These are phyloP conservation scores for Cuculus canorus DNA, from an alignment of 2,797 vertebrate genomes.

Conservation along the genomic window DNA sequence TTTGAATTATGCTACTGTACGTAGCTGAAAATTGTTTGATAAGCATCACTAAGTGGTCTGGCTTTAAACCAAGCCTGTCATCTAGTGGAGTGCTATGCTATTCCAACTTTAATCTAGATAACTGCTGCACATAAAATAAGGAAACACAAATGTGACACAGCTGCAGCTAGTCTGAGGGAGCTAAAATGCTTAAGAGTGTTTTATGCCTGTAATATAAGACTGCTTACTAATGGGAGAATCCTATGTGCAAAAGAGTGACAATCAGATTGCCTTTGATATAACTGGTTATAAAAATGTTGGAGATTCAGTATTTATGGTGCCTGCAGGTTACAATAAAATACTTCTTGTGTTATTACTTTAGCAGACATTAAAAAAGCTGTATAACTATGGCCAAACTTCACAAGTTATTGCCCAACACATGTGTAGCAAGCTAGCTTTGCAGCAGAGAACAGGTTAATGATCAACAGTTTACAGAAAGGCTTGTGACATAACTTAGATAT, in stretches of 20 bases:
- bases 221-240: conserved; percentile 68
- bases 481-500: conserved; percentile 23
- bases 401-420: not conserved
- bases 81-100: conserved; percentile 73
- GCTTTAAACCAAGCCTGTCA: conserved; percentile 77
- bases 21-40: conserved; percentile 65
- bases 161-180: conserved; percentile 64
- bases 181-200: conserved; percentile 75
- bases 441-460: conserved; percentile 7
- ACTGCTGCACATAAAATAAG: conserved; percentile 70
- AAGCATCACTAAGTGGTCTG: conserved; percentile 70
- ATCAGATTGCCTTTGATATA: conserved; percentile 73
- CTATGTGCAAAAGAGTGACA: conserved; percentile 60
- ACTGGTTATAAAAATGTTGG: conserved; percentile 73
- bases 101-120: conserved; percentile 74
- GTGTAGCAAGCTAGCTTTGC: not conserved
- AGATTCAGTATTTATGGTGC: conserved; percentile 68
- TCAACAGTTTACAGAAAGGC: conserved; percentile 15
- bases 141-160: conserved; percentile 76
- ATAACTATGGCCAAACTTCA: conserved; percentile 23
- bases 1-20: conserved; percentile 67
- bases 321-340: conserved; percentile 69
- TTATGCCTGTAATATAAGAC: conserved; percentile 73
- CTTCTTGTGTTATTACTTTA: conserved; percentile 61
- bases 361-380: conserved; percentile 51